phyloP scores from a whole-genome alignment of 2,888 invertebrate species.

The Hartigia nigra region DNA sequence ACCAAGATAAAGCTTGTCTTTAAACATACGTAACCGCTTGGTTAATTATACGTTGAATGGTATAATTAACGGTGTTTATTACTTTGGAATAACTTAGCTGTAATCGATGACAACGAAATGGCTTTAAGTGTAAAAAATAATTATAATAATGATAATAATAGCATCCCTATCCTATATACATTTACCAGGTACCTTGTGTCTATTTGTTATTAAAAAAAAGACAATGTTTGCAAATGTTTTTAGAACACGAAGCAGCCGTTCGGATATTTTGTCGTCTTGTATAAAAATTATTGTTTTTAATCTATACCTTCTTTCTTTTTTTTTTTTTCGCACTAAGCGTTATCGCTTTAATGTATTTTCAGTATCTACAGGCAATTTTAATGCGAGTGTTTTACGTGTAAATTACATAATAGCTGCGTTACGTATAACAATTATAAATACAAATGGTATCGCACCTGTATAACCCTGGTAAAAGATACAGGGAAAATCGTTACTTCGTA shows the following conservation, averaged over 20 bases:
- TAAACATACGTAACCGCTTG: neutral
- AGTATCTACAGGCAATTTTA: neutral
- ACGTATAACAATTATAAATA: neutral
- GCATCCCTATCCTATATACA: neutral
- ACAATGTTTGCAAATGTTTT: neutral
- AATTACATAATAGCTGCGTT: neutral
- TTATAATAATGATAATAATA: too few species aligned
- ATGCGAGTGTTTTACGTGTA: neutral
- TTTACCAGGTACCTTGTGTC: too few species aligned
- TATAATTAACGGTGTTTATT: neutral
- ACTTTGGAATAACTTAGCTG: neutral
- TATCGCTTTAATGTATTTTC: neutral
- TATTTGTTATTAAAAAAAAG: too few species aligned
- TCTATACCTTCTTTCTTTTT: neutral
- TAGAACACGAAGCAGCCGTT: neutral
- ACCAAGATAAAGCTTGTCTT: neutral
- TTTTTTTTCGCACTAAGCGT: neutral
- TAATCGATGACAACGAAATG: neutral
- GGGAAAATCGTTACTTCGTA: rapidly evolving
- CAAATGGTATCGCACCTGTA: neutral
- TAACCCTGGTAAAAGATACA: neutral
- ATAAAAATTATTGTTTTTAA: neutral
- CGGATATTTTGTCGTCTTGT: neutral
- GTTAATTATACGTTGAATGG: neutral
- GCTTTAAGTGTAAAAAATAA: neutral